A percentile compares a stretch with the other conserved stretches of the same genome.
These are phyloP conservation scores for Heliothis peltigera DNA, from an alignment of 2,888 invertebrate genomes.

Conservation along the genomic window DNA sequence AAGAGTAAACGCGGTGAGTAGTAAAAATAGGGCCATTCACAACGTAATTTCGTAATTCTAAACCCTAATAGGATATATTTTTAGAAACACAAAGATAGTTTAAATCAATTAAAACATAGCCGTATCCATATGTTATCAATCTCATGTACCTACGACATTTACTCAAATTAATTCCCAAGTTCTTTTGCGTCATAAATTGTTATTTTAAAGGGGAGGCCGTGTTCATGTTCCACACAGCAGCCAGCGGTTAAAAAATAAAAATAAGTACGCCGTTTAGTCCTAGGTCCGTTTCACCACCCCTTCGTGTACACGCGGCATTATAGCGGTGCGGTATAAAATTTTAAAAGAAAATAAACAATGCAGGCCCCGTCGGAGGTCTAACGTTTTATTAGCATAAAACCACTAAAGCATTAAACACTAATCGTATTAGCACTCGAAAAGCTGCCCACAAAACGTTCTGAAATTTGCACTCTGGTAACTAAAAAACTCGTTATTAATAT, in stretches of 20 bases:
- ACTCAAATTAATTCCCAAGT: constrained; percentile 39
- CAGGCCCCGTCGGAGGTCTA: constrained; percentile 62
- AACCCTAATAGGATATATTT: no score
- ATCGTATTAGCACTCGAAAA: constrained; percentile 61
- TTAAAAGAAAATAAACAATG: constrained; percentile 76
- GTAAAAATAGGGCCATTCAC: no score
- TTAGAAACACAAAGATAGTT: no score
- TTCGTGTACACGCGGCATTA: constrained; percentile 73
- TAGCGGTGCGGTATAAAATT: constrained; percentile 70
- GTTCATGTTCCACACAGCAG: constrained; percentile 62
- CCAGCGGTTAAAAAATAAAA: constrained; percentile 65
- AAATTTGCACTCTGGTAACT: constrained; percentile 17
- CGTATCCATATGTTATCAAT: background rate
- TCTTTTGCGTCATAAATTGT: constrained; percentile 59
- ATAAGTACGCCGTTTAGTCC: constrained; percentile 64
- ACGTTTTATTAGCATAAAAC: constrained; percentile 67
- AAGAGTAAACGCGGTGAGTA: no score
- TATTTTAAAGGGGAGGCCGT: constrained; percentile 67
- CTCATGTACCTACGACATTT: background rate
- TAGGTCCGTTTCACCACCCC: constrained; percentile 75
- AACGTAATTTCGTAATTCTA: no score
- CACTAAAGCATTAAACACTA: constrained; percentile 60
- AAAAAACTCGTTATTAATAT: constrained; percentile 30
- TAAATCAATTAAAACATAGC: no score
- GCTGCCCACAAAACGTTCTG: constrained; percentile 29